Conservation (phyloP, 2,113 vertebrate genomes). For the Eudyptes chrysolophus region DNA sequence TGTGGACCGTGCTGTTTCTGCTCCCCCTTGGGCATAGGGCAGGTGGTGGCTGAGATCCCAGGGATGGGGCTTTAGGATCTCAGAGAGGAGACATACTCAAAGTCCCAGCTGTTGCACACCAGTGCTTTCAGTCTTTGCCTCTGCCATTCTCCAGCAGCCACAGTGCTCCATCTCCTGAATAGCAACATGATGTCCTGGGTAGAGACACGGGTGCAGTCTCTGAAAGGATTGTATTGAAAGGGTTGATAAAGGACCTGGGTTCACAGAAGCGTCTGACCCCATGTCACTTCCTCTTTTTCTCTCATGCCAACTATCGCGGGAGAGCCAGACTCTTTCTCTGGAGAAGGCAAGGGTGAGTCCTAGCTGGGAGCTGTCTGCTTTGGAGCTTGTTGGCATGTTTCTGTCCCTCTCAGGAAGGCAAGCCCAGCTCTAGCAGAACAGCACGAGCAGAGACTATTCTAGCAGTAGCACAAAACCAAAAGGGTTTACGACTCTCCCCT, state of each 20-base stretch:
- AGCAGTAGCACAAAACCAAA: background rate
- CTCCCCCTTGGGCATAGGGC: background rate
- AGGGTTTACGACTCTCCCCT: background rate
- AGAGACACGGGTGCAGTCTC: fast-evolving
- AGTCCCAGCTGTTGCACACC: no score
- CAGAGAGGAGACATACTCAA: background rate
- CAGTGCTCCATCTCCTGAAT: background rate
- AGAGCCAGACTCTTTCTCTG: background rate
- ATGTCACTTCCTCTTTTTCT: background rate
- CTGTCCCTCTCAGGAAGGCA: background rate
- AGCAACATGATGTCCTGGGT: fast-evolving
- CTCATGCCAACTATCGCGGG: fast-evolving
- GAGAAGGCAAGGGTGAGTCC: fast-evolving
- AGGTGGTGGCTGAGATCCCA: background rate
- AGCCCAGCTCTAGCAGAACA: background rate
- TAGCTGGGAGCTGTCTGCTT: background rate
- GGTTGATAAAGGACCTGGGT: background rate
- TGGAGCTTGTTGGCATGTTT: background rate
- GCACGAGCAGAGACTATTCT: background rate
- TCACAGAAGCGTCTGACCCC: background rate
- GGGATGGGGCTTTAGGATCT: background rate
- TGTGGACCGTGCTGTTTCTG: background rate
- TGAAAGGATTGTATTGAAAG: background rate
- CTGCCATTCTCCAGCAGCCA: background rate
- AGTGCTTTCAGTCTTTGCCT: background rate